phyloP scores from a whole-genome alignment of 2,113 vertebrate species.

The Rhabdomys dilectus region DNA sequence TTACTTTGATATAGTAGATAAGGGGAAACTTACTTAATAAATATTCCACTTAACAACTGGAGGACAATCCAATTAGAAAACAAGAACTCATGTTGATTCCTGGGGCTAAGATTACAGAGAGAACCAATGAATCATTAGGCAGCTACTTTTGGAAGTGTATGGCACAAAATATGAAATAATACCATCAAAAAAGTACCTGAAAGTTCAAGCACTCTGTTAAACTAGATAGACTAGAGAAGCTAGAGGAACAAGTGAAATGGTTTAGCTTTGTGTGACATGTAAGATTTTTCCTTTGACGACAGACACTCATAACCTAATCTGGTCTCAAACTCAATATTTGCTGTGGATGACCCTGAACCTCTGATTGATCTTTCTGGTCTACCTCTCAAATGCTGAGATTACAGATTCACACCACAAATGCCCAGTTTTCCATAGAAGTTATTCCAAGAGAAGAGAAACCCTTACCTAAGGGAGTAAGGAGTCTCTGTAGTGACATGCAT shows the following conservation, averaged over 20 bases:
- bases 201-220: neutral
- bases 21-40: slow-evolving; percentile 15
- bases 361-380: neutral
- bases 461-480: neutral
- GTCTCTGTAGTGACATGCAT: neutral
- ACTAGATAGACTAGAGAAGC: neutral
- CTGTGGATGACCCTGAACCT: neutral
- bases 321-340: neutral
- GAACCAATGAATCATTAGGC: neutral
- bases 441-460: neutral
- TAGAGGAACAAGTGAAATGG: neutral
- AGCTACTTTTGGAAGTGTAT: neutral
- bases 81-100: neutral
- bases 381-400: neutral
- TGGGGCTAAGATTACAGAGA: neutral
- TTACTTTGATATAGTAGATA: neutral
- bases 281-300: neutral
- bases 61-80: neutral
- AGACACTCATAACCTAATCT: neutral
- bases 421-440: neutral
- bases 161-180: neutral
- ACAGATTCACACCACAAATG: neutral
- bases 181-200: neutral
- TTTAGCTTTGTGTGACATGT: neutral
- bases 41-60: neutral